These are phyloP conservation scores for Nomada hirtipes DNA, from an alignment of 2,888 invertebrate genomes.

Conservation along the genomic window DNA sequence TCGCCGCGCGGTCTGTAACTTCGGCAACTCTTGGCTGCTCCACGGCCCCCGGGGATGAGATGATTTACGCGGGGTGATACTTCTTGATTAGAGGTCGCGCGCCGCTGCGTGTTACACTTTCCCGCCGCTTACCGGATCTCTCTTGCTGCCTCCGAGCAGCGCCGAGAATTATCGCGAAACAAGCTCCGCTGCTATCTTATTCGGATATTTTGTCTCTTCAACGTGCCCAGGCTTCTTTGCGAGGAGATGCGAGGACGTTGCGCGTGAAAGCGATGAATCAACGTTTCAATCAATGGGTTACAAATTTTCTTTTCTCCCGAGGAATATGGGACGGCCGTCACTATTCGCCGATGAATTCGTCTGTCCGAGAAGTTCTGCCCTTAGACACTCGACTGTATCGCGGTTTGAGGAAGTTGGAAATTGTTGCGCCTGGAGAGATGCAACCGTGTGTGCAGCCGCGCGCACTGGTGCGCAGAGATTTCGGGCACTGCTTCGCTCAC, in stretches of 20 bases:
- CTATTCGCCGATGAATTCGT: not conserved
- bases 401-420: not conserved
- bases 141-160: not conserved
- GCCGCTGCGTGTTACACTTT: constrained; percentile 40
- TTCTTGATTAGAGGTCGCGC: constrained; percentile 61
- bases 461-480: not conserved
- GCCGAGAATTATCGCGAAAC: constrained; percentile 22
- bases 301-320: too few species aligned
- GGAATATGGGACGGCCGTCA: too few species aligned
- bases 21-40: constrained; percentile 25
- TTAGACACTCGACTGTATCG: too few species aligned
- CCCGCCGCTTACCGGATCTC: constrained; percentile 24
- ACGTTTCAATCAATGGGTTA: too few species aligned
- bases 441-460: constrained; percentile 21
- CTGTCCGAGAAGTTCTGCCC: not conserved
- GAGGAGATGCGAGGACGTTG: not conserved
- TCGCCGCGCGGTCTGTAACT: constrained; percentile 45
- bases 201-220: not conserved
- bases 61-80: constrained; percentile 59
- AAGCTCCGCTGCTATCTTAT: not conserved
- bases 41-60: constrained; percentile 41
- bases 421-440: constrained; percentile 20
- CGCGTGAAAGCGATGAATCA: not conserved
- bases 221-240: not conserved
- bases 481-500: not conserved